Evolutionary conservation across 2,888 invertebrate species (phyloP).

Genomic region (Thymelicus acteon): DNA sequence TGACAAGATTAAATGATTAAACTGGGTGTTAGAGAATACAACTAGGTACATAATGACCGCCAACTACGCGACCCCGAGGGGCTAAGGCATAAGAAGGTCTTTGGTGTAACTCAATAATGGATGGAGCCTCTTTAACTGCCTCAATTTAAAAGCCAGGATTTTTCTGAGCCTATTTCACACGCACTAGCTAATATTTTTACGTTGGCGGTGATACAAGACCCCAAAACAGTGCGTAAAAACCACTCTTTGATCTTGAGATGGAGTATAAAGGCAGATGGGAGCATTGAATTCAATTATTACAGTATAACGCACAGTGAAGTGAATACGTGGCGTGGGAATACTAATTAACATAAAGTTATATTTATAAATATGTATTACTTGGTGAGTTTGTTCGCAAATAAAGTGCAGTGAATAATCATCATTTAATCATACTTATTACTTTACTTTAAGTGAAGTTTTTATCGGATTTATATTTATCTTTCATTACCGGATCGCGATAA

Average conservation of each 20-base stretch:
- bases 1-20: no score
- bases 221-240: conserved; percentile 34
- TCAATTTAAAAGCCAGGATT: background rate
- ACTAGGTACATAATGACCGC: no score
- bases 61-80: no score
- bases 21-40: no score
- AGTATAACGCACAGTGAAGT: conserved; percentile 20
- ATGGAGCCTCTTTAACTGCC: no score
- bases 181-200: background rate
- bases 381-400: conserved; percentile 26
- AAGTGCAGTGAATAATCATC: conserved; percentile 13
- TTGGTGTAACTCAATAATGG: no score
- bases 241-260: conserved; percentile 35
- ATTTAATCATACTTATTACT: background rate
- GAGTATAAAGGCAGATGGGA: conserved; percentile 33
- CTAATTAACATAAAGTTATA: background rate
- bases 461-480: no score
- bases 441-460: background rate
- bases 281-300: conserved; percentile 25
- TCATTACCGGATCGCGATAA: background rate
- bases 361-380: conserved; percentile 28
- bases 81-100: no score
- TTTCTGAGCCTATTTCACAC: no score
- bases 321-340: conserved; percentile 11
- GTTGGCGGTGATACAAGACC: background rate